Evolutionary conservation across 2,797 vertebrate genomes (phyloP).

Genomic region (Phalanger gymnotis): DNA sequence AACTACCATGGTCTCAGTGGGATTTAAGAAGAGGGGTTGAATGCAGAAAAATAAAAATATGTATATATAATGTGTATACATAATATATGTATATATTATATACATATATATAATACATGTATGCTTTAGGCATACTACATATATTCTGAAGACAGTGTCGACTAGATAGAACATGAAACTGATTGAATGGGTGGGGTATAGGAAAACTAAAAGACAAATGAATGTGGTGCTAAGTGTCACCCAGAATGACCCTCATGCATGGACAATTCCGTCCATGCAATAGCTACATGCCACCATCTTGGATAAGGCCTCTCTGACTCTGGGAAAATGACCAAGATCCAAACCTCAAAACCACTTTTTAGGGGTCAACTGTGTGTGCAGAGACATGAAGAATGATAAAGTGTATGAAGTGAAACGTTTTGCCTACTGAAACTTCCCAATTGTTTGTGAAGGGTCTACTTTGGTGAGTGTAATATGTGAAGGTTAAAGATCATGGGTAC

Average conservation of each 20-base stretch:
- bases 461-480: not conserved
- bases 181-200: too few relatives aligned
- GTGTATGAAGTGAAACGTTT: not conserved
- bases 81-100: not conserved
- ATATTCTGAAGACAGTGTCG: too few relatives aligned
- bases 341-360: not conserved
- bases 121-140: not conserved
- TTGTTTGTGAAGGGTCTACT: not conserved
- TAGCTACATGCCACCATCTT: not conserved
- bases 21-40: not conserved
- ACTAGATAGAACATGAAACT: too few relatives aligned
- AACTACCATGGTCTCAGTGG: not conserved
- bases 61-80: not conserved
- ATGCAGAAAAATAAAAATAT: not conserved
- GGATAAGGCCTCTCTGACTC: not conserved
- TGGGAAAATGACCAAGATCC: constrained; percentile 20
- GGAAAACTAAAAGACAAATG: not conserved
- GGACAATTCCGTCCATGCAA: constrained; percentile 1
- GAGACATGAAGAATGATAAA: not conserved
- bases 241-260: not conserved
- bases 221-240: not conserved
- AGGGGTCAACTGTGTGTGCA: constrained; percentile 11
- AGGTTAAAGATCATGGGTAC: too few relatives aligned
- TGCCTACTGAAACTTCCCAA: not conserved
- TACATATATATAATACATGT: not conserved